Conservation (phyloP, 1,140 invertebrate genomes). For the Sarcophaga bullata region DNA sequence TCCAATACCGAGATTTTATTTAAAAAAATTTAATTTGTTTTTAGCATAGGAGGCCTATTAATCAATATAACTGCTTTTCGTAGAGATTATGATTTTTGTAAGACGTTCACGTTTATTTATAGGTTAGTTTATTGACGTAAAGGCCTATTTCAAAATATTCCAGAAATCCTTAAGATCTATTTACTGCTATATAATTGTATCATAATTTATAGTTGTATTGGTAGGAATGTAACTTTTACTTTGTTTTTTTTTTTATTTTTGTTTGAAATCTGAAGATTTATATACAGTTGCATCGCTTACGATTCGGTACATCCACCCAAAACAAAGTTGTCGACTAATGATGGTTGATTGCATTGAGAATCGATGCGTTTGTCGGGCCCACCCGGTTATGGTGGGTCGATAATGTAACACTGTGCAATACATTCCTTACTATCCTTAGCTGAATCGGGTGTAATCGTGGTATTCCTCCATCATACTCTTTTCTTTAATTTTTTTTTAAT, state of each 20-base stretch:
- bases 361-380: slow-evolving; percentile 43
- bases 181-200: background rate
- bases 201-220: background rate
- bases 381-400: slow-evolving; percentile 65
- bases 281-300: slow-evolving; percentile 71
- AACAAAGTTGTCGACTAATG: slow-evolving; percentile 68
- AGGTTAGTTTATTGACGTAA: too few species aligned
- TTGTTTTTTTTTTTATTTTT: background rate
- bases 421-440: slow-evolving; percentile 66
- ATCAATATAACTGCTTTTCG: too few species aligned
- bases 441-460: slow-evolving; percentile 67
- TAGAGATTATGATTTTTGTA: too few species aligned
- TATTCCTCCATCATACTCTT: slow-evolving; percentile 66
- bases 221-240: too few species aligned
- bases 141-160: too few species aligned
- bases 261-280: background rate
- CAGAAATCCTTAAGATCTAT: background rate
- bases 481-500: background rate
- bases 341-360: slow-evolving; percentile 54
- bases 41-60: too few species aligned
- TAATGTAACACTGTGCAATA: slow-evolving; percentile 66
- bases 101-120: too few species aligned
- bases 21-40: too few species aligned
- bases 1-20: too few species aligned
- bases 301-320: slow-evolving; percentile 71